These are phyloP conservation scores for Eupeodes corollae DNA, from an alignment of 1,140 invertebrate genomes.

Conservation along the genomic window DNA sequence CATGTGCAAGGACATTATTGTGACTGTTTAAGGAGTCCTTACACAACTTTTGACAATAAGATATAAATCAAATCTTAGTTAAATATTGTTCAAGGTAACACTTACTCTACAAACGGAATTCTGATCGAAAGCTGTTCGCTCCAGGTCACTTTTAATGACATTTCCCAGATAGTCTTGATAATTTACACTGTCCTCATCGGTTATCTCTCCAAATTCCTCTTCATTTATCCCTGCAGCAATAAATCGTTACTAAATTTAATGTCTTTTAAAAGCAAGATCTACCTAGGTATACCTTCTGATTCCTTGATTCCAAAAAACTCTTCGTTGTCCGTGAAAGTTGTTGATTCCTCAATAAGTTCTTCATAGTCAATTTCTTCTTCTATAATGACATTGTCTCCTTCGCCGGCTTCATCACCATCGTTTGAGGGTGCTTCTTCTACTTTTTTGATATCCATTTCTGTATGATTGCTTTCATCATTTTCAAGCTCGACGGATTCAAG, in stretches of 20 bases:
- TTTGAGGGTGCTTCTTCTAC: background rate
- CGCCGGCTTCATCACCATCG: background rate
- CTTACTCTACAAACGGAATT: constrained; percentile 7
- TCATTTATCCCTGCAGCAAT: constrained; percentile 15
- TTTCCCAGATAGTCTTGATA: constrained; percentile 14
- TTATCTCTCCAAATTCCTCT: constrained; percentile 8
- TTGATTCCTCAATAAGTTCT: no score
- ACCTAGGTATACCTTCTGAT: no score
- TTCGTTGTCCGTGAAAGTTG: no score
- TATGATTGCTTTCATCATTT: background rate
- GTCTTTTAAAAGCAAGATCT: no score
- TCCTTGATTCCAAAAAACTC: no score
- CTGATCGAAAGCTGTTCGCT: constrained; percentile 23
- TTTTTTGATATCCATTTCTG: background rate
- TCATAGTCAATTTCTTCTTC: background rate
- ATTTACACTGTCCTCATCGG: no score
- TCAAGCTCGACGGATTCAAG: background rate
- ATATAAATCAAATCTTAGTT: background rate
- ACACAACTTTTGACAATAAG: constrained; percentile 14
- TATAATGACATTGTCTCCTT: background rate
- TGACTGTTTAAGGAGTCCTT: constrained; percentile 13
- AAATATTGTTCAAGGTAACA: background rate
- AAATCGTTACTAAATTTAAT: background rate
- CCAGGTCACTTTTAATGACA: constrained; percentile 22
- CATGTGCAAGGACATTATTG: constrained; percentile 15